Percentiles rank a stretch among this genome's conserved stretches.
These are phyloP conservation scores for Staurois parvus DNA, from an alignment of 2,797 vertebrate species.

Conservation along the genomic window DNA sequence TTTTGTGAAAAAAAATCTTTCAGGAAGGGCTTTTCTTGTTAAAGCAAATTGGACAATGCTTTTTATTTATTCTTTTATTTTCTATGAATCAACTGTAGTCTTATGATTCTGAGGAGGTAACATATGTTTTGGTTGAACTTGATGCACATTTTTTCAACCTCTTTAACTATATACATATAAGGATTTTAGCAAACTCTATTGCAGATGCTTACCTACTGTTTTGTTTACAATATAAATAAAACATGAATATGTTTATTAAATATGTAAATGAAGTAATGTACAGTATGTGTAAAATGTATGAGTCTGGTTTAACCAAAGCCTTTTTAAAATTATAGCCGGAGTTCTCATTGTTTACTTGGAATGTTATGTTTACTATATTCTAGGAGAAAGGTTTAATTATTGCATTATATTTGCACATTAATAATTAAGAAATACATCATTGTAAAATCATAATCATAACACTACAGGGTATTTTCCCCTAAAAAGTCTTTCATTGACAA, in stretches of 20 bases:
- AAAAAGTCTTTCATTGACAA: slow-evolving; percentile 39
- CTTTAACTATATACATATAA: too few species aligned
- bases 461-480: slow-evolving; percentile 40
- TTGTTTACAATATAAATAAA: slow-evolving; percentile 45
- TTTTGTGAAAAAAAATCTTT: too few species aligned
- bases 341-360: neutral
- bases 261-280: slow-evolving; percentile 37
- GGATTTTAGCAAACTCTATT: too few species aligned
- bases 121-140: too few species aligned
- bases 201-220: neutral
- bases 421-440: slow-evolving; percentile 37
- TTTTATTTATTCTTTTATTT: too few species aligned
- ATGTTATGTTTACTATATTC: neutral
- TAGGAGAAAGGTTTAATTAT: slow-evolving; percentile 16
- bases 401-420: slow-evolving; percentile 41
- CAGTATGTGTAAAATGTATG: slow-evolving; percentile 5
- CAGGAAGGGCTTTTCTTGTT: too few species aligned
- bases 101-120: too few species aligned
- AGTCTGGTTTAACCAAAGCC: neutral
- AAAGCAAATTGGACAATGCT: too few species aligned
- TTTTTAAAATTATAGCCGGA: neutral
- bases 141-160: too few species aligned
- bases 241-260: slow-evolving; percentile 37
- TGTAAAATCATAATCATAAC: slow-evolving; percentile 45
- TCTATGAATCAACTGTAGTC: too few species aligned